Percentiles rank a stretch among this genome's conserved stretches.
phyloP scores from a whole-genome alignment of 2,113 vertebrate genomes.

The Peromyscus californicus region DNA sequence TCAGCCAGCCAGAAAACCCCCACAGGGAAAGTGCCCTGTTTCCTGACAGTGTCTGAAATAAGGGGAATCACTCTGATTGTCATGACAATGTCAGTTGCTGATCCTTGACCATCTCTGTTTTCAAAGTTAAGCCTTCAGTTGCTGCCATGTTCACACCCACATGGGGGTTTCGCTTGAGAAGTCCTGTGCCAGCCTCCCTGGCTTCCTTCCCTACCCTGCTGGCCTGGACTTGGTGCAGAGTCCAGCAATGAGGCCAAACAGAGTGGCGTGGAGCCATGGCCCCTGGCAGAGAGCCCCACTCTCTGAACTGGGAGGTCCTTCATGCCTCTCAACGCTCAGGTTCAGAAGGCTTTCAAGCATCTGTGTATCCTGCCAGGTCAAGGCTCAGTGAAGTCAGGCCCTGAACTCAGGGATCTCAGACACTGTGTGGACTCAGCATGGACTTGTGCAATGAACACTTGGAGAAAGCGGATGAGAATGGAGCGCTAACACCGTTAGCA shows the following conservation, averaged over 20 bases:
- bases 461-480: not conserved
- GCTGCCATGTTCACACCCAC: not conserved
- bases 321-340: not conserved
- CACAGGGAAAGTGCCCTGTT: conserved; percentile 29
- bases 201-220: not conserved
- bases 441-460: not conserved
- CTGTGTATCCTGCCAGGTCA: not conserved
- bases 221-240: not conserved
- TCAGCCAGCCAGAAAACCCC: conserved; percentile 58
- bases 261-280: not conserved
- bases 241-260: not conserved
- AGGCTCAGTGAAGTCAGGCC: not conserved
- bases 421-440: fast-evolving
- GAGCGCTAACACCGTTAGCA: not conserved
- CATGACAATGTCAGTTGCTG: not conserved
- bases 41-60: not conserved
- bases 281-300: not conserved
- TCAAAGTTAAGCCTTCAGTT: not conserved
- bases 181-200: not conserved
- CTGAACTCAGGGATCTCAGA: not conserved
- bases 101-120: not conserved
- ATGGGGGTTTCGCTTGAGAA: not conserved
- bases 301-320: not conserved
- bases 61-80: not conserved
- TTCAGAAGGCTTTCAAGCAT: not conserved